Base-by-base conservation (phyloP, 1,140 invertebrate species). In the Lysiphlebus fabarum region DNA sequence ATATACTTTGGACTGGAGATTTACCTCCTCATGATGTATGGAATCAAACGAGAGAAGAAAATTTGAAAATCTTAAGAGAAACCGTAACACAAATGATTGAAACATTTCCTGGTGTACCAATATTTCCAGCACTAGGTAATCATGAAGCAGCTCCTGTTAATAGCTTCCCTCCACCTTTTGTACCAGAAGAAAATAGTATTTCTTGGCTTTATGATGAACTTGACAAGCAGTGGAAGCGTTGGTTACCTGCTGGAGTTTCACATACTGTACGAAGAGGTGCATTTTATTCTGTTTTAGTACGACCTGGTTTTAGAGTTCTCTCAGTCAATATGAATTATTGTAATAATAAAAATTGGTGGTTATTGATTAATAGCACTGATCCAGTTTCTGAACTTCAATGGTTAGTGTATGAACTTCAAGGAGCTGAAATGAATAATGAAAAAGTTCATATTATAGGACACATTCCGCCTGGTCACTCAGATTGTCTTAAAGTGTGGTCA, bases 1-100 rank as follows among this genome's bases (percentile, higher is more conserved):
- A 96, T 73, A 96, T 99, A 63, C 76, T 97, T n/a, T 99, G 95
- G 93, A 99, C 96, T 0, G 96, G 96, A 3, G 96, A 99, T 80
- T 76, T 98, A 51, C 95, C 95, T 14, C 90, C 96, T 0, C 96
- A 99, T 70, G 94, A 98, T 75, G 89, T 98, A 0, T 99, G 96
- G 96, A 96, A 98, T 72, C 95, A 98, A 78, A 95, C 94, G 0
- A 85, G 88, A 69, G 86, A 90, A 64, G 90, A 94, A 72, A 96
- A 97, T 73, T 70, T 95, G 4, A 87, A 89, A 69, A 87, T 95
- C 38, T 78, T 97, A 1, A 87, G 90, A 63, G 89, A 93, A 65
- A 91, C 93, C 1, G 90, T 94, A 0, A 82, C 84, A 40, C 90
- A 93, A 68, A 88, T 95, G 84, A 85, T 87, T 0, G 86, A 90